Base-by-base conservation (phyloP, 2,888 invertebrate genomes). In the Aporophyla lueneburgensis region DNA sequence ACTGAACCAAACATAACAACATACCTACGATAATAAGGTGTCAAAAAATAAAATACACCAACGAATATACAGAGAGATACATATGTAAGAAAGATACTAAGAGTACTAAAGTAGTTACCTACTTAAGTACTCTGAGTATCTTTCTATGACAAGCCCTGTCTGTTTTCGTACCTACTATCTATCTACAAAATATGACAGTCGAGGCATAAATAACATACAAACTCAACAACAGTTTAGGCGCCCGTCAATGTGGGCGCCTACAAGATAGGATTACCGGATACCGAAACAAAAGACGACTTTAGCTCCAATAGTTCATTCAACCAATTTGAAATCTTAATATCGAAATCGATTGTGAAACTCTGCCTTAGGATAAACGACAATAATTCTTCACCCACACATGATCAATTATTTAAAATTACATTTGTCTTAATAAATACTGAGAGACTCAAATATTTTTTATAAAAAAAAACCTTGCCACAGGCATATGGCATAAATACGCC, bases 391-490 rank as follows among this genome's bases (percentile, higher is more conserved):
- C 49, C 49, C 16, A 77, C 51, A 58, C 65, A 43, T 49, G 7
- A 65, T 62, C 46, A 71, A 72, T 78, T 68, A 76, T 71, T 54
- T 72, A 49, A 62, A 76, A 73, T 70, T 68, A 72, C 12, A 66
- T 49, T 53, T 68, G 2, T 69, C 56, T 21, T 73, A 59, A 40
- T 69, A 71, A 71, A 46, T 16, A n/a, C 7, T 51, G 10, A 46
- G 21, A 10, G 12, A 61, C 21, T 24, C 59, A 58, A 74, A 65
- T 53, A 61, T 73, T 70, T 62, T 19, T 12, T 2, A n/a, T 54
- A 73, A 33, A 33, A 33, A n/a, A 59, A 59, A 71, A 80, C 80
- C 86, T 86, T 76, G 86, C 78, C 84, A 16, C 56, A 19, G 81
- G 81, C 84, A 62, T 56, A 24, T 27, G 49, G 46, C 56, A 72